Evolutionary conservation across 2,888 invertebrate species (phyloP), one percentile per base, ranked within the genome.

Genomic region (Coelopa pilipes): DNA sequence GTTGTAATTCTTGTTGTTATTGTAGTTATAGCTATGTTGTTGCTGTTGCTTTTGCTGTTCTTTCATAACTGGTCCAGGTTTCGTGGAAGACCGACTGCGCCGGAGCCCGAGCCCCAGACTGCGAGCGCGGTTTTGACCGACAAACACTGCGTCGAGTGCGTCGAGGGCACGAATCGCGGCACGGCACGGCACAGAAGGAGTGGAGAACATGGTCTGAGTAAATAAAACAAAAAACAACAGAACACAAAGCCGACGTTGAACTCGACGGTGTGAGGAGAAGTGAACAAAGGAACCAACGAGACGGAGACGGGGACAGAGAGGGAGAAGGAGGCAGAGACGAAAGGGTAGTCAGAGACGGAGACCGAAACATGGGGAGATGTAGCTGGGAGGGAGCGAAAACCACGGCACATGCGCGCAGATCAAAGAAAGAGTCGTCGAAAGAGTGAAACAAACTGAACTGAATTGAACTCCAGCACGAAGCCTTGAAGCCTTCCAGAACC

Each of bases 61-160:
- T 85, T 86, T 85, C 84, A 84, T 86, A 85, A 86, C 85, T 86
- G 84, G 86, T 86, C 84, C 81, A 82, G 79, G 79, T 81, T 85
- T 85, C 85, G 83, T 79, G 79, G 85, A 85, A 86, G 81, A 80
- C 81, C 80, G 82, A 79, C 83, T 83, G 19, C 47, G 24, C 3
- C 24, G 21, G 49, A 53, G 67, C 5, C 60, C 21, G 60, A 21
- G 7, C 21, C 9, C 13, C n/a, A 12, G 57, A 13, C 50, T 46
- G 72, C 60, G 55, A 34, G 73, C 70, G 49, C 82, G 80, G 82
- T 83, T 83, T 85, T 85, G 84, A 86, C 85, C 86, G 86, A 85
- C 85, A 85, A 85, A 85, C 80, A 80, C 74, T 68, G 62, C 17
- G 46, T 45, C 5, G 45, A 13, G 45, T 53, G 24, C 68, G 69